Conservation (phyloP, 1,140 invertebrate species). For the Pinna nobilis region DNA sequence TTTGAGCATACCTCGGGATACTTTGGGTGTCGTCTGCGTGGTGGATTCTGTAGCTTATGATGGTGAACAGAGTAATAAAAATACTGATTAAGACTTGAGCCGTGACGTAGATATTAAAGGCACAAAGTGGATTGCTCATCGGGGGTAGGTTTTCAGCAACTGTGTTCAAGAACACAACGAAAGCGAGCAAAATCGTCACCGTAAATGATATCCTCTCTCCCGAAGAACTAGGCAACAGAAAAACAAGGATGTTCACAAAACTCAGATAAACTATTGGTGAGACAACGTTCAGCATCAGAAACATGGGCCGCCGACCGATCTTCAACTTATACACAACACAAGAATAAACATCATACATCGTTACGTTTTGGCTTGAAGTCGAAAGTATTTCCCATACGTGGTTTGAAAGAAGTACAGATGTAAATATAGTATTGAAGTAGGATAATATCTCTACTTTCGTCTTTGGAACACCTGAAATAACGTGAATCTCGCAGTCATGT, state of each 20-base stretch:
- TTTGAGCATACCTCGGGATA: too few relatives aligned
- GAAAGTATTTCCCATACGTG: too few relatives aligned
- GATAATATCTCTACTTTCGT: not conserved
- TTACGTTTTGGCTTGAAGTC: not conserved
- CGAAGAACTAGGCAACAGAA: constrained; percentile 17
- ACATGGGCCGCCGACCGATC: not conserved
- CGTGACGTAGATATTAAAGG: not conserved
- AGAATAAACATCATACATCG: not conserved
- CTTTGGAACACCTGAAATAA: not conserved
- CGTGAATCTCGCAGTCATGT: not conserved
- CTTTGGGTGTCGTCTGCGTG: too few relatives aligned
- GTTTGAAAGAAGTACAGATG: not conserved
- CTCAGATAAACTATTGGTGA: constrained; percentile 5
- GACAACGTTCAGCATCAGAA: constrained; percentile 15
- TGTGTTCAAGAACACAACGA: constrained; percentile 13
- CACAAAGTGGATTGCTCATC: not conserved
- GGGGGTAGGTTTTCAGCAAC: constrained; percentile 6
- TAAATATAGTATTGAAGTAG: not conserved
- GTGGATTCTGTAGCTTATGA: too few relatives aligned
- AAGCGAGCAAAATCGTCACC: constrained; percentile 20
- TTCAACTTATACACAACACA: not conserved
- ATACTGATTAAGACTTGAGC: not conserved
- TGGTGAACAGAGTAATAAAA: constrained; percentile 8
- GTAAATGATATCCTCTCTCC: constrained; percentile 26
- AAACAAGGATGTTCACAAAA: constrained; percentile 21